Evolutionary conservation across 2,113 vertebrate genomes (phyloP).

Genomic region (Gobiocypris rarus): DNA sequence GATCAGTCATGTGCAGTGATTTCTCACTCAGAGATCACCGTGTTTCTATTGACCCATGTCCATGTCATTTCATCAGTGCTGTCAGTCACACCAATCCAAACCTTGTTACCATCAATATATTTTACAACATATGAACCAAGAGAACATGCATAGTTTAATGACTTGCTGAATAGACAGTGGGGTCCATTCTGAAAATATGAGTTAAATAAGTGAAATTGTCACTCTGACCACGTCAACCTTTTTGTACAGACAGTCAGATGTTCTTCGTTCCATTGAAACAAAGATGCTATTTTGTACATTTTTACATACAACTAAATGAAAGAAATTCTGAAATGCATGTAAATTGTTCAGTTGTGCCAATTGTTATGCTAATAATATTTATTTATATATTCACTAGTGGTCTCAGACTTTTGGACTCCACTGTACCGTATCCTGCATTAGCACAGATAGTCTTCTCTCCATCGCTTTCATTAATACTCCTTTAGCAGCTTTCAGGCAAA

Average conservation of each 20-base stretch:
- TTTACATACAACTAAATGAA: background rate
- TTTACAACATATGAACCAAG: background rate
- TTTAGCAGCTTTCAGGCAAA: background rate
- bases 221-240: too few species aligned
- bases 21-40: background rate
- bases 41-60: constrained; percentile 10
- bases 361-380: background rate
- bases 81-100: constrained; percentile 13
- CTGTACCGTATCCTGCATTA: background rate
- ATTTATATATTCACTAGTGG: background rate
- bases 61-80: background rate
- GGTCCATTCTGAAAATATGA: too few species aligned
- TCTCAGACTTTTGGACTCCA: background rate
- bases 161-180: background rate
- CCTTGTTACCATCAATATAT: background rate
- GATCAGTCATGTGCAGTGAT: background rate
- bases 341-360: background rate
- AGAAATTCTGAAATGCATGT: background rate
- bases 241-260: too few species aligned
- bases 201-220: too few species aligned
- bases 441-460: background rate
- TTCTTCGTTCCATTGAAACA: too few species aligned
- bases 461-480: background rate
- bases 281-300: background rate
- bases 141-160: constrained; percentile 7